A percentile compares a stretch with the other conserved stretches of the same genome.
Conservation (phyloP, 2,113 vertebrate species). For the Romanogobio albipinnatus region DNA sequence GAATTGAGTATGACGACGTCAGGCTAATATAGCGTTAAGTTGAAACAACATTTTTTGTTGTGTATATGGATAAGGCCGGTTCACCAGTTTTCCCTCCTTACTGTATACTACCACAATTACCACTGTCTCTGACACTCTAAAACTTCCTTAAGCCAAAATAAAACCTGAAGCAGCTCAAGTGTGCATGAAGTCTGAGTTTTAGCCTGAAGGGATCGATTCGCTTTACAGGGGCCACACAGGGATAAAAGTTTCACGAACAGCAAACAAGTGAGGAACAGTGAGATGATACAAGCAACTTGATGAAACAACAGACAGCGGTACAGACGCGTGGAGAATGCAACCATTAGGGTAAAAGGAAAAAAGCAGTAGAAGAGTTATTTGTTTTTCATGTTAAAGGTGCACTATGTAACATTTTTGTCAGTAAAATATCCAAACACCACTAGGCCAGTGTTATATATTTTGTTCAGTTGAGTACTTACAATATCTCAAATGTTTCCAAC, state of each 20-base stretch:
- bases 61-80: neutral
- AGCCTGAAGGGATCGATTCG: slow-evolving; percentile 2
- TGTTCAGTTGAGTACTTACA: too few species aligned
- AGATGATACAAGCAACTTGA: neutral
- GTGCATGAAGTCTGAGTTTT: neutral
- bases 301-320: neutral
- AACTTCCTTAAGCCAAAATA: slow-evolving; percentile 32
- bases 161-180: slow-evolving; percentile 11
- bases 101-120: slow-evolving; percentile 18
- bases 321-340: neutral
- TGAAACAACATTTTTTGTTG: too few species aligned
- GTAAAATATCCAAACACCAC: too few species aligned
- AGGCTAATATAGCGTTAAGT: too few species aligned
- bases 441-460: too few species aligned
- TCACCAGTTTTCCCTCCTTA: neutral
- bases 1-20: too few species aligned
- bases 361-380: neutral
- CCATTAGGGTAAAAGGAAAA: neutral
- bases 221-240: neutral
- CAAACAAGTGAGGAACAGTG: slow-evolving; percentile 7
- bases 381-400: neutral
- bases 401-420: too few species aligned
- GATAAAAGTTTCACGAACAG: slow-evolving; percentile 13
- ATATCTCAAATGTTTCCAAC: too few species aligned
- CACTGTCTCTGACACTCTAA: slow-evolving; percentile 8